phyloP scores from a whole-genome alignment of 2,888 invertebrate species.

The Camptogramma bilineatum region DNA sequence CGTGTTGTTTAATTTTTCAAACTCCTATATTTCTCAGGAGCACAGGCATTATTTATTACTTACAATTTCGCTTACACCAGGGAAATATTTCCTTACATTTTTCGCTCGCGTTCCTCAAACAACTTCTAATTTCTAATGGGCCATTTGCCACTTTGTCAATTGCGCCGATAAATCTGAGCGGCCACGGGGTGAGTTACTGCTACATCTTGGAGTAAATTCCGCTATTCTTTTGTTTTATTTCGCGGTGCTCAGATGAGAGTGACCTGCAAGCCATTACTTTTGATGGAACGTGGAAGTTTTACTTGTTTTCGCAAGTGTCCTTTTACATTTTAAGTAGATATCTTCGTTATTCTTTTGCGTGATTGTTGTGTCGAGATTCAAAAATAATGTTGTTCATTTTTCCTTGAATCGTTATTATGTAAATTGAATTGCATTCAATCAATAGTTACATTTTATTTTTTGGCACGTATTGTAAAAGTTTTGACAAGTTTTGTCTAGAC shows the following conservation, averaged over 20 bases:
- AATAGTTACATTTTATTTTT: neutral
- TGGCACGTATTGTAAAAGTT: constrained; percentile 2
- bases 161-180: constrained; percentile 83
- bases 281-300: constrained; percentile 28
- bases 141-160: constrained; percentile 86
- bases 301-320: constrained; percentile 17
- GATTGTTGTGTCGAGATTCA: neutral
- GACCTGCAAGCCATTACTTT: constrained; percentile 32
- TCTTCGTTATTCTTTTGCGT: neutral
- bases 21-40: constrained; percentile 49
- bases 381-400: neutral
- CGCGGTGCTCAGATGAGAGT: constrained; percentile 27
- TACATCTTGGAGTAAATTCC: constrained; percentile 73
- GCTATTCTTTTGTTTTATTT: constrained; percentile 77
- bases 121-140: constrained; percentile 85
- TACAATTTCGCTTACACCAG: constrained; percentile 78
- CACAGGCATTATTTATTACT: constrained; percentile 75
- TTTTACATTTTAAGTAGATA: constrained; percentile 4
- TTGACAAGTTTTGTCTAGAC: constrained; percentile 18
- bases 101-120: constrained; percentile 66
- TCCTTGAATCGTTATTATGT: neutral
- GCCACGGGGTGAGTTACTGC: constrained; percentile 70
- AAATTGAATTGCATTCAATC: neutral
- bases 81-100: constrained; percentile 81
- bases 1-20: constrained; percentile 38